Conservation (phyloP, 1,140 invertebrate genomes). For the Odontomachus brunneus region DNA sequence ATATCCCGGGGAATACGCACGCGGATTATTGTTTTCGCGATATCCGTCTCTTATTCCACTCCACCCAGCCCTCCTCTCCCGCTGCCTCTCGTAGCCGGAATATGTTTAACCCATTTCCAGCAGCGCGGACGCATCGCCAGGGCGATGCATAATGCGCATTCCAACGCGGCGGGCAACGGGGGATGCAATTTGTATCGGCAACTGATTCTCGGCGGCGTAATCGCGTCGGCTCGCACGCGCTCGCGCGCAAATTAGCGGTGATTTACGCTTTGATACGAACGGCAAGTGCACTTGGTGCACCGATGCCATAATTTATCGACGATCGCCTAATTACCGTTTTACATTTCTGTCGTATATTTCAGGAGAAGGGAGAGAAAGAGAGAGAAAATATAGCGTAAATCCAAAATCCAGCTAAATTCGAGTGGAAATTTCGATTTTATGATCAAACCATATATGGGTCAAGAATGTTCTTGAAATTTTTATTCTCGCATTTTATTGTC, state of each 20-base stretch:
- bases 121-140: background rate
- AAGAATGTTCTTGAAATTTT: too few relatives aligned
- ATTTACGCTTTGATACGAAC: conserved; percentile 71
- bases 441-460: too few relatives aligned
- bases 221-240: conserved; percentile 52
- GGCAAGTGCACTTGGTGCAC: conserved; percentile 43
- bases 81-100: too few relatives aligned
- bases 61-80: too few relatives aligned
- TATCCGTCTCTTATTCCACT: too few relatives aligned
- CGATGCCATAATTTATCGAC: conserved; percentile 66
- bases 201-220: conserved; percentile 63
- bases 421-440: too few relatives aligned
- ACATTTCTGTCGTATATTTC: conserved; percentile 31
- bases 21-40: background rate
- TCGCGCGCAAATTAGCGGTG: conserved; percentile 65
- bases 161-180: background rate
- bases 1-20: too few relatives aligned
- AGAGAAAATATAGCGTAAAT: background rate
- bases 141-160: conserved; percentile 38
- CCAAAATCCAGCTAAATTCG: background rate
- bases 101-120: conserved; percentile 13
- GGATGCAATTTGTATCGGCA: conserved; percentile 65
- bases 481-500: too few relatives aligned
- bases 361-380: background rate
- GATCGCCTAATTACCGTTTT: conserved; percentile 60